Percentiles rank a stretch among this genome's conserved stretches.
These are phyloP conservation scores for Synanthedon tipuliformis DNA, from an alignment of 2,888 invertebrate genomes.

Conservation along the genomic window DNA sequence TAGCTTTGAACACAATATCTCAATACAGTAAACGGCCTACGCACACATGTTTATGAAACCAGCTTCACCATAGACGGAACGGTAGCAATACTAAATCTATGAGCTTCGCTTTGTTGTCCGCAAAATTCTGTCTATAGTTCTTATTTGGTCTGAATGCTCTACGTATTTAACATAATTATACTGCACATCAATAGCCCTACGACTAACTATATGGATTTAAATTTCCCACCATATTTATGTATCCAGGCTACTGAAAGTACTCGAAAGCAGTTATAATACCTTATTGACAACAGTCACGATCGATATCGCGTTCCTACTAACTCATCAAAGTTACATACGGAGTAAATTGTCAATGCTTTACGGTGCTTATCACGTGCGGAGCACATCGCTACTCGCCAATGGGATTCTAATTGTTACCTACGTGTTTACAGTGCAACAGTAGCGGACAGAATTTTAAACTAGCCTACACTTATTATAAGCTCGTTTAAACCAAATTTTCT, in stretches of 20 bases:
- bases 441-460: constrained; percentile 36
- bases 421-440: constrained; percentile 37
- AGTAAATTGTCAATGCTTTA: constrained; percentile 18
- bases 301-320: constrained; percentile 19
- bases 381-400: constrained; percentile 16
- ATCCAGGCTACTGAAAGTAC: constrained; percentile 8
- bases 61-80: too few species aligned
- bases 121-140: too few species aligned
- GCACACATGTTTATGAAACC: too few species aligned
- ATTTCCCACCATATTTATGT: constrained; percentile 7
- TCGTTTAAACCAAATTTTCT: too few species aligned
- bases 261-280: constrained; percentile 12
- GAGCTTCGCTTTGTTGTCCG: too few species aligned
- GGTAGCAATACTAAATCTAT: too few species aligned
- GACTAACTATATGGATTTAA: too few species aligned
- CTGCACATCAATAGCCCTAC: neutral
- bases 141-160: too few species aligned
- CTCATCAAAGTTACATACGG: constrained; percentile 27
- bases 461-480: constrained; percentile 7
- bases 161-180: neutral
- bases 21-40: too few species aligned
- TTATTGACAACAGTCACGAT: constrained; percentile 21
- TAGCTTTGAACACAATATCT: too few species aligned
- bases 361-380: constrained; percentile 29
- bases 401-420: constrained; percentile 34